phyloP scores from a whole-genome alignment of 2,113 vertebrate genomes.

The Danionella cerebrum region DNA sequence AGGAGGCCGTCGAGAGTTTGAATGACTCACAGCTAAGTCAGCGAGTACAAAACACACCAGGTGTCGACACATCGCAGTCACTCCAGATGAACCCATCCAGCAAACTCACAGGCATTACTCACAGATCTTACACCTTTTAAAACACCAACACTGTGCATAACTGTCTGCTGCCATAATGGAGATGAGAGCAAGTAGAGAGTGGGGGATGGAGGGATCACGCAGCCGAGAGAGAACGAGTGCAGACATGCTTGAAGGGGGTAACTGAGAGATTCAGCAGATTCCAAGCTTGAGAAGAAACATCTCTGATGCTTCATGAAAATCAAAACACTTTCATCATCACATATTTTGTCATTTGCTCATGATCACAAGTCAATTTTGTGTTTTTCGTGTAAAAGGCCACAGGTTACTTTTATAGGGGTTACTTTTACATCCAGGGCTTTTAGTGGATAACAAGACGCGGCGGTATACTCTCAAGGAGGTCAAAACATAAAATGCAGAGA shows the following conservation, averaged over 20 bases:
- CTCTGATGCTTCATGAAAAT: not conserved
- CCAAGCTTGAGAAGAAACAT: too few relatives aligned
- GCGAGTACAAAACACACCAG: not conserved
- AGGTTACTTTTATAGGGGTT: too few relatives aligned
- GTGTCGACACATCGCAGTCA: not conserved
- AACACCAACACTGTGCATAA: not conserved
- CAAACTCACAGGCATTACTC: not conserved
- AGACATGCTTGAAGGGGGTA: slow-evolving; percentile 18
- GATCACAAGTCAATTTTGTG: too few relatives aligned
- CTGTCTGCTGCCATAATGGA: not conserved
- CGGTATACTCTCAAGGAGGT: too few relatives aligned
- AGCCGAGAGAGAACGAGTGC: slow-evolving; percentile 32
- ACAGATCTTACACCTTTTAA: not conserved
- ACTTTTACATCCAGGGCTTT: too few relatives aligned
- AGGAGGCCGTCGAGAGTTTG: not conserved
- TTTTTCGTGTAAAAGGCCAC: too few relatives aligned
- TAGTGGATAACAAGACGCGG: too few relatives aligned
- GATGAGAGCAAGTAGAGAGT: slow-evolving; percentile 8
- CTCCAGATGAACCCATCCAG: not conserved
- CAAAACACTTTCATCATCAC: too few relatives aligned
- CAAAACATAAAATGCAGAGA: too few relatives aligned
- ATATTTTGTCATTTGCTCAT: too few relatives aligned
- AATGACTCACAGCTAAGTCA: not conserved
- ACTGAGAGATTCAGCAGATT: too few relatives aligned
- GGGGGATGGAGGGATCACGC: slow-evolving; percentile 32